Evolutionary conservation across 2,113 vertebrate genomes (phyloP), one percentile per base, ranked within the genome.

Genomic region (Cyanoderma ruficeps): DNA sequence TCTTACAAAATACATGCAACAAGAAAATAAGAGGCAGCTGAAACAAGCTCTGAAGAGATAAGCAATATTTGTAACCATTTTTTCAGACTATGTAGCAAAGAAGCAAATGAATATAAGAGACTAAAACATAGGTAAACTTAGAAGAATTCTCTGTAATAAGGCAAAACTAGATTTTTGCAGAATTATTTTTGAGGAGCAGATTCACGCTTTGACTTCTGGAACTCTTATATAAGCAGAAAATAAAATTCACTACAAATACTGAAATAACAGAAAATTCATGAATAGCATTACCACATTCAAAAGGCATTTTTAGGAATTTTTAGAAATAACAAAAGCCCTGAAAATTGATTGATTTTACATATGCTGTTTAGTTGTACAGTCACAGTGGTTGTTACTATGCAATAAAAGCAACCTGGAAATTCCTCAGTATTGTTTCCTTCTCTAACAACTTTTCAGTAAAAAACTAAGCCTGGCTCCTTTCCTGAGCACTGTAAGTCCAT

Each of bases 301-400:
- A 65, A 64, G 3, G 6, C 13, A 57, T 70, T 80, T 70, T 85
- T 28, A 6, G 5, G 10, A 74, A 4, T 10, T 82, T 79, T 76
- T 86, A 57, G 11, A 44, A n/a, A 56, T 64, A n/a, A 64, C 2
- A 57, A 69, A 64, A 49, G 46, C 30, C 13, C 15, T 47, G 6
- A 60, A 79, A 70, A 35, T 6, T 24, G 0, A 30, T 61, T 75
- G 11, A 44, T 57, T 83, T 53, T n/a, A 79, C 3, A 18, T 57
- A 28, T 44, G 1, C 21, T 79, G 10, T 64, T 61, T 24, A 61
- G 6, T 28, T 71, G 9, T 67, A 44, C 9, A 67, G 67, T 44
- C 5, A 39, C 3, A 1, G 11, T 23, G 3, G 2, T 52, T 76
- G 10, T 20, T 31, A 33, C 33, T 28, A 28, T 2, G 5, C 10